Percentiles rank a stretch among this genome's conserved stretches.
These are phyloP conservation scores for Syngnathus scovelli DNA, from an alignment of 2,113 vertebrate species.

Conservation along the genomic window DNA sequence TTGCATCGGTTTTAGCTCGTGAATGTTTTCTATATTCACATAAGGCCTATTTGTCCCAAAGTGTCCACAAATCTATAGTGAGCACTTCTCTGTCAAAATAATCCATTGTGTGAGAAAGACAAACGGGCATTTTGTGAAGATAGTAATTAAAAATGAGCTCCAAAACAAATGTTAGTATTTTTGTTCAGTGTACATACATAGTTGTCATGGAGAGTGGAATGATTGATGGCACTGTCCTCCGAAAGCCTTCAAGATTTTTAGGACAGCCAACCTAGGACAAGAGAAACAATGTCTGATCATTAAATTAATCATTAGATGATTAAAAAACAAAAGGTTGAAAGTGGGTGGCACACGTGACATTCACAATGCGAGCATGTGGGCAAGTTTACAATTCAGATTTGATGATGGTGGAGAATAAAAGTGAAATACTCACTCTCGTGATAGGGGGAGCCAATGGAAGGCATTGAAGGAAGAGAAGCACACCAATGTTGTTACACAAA, in stretches of 20 bases:
- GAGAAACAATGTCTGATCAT: slow-evolving; percentile 6
- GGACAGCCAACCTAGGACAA: slow-evolving; percentile 52
- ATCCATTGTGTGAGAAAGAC: not conserved
- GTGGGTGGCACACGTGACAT: not conserved
- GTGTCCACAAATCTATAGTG: not conserved
- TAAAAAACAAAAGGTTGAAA: not conserved
- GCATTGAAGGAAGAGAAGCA: slow-evolving; percentile 84
- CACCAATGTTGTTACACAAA: slow-evolving; percentile 74
- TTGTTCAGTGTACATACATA: slow-evolving; percentile 22
- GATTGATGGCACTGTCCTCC: slow-evolving; percentile 16
- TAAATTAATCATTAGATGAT: too few relatives aligned
- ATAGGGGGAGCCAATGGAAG: slow-evolving; percentile 79
- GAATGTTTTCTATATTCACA: not conserved
- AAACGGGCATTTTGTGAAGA: not conserved
- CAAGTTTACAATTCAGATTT: too few relatives aligned
- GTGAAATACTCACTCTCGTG: slow-evolving; percentile 85
- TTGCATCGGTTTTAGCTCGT: not conserved
- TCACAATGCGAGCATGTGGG: not conserved
- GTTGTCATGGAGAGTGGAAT: slow-evolving; percentile 11
- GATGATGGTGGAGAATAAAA: slow-evolving; percentile 15
- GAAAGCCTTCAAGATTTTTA: slow-evolving; percentile 28
- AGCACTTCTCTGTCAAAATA: not conserved
- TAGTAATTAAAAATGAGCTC: not conserved
- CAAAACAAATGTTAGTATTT: slow-evolving; percentile 22
- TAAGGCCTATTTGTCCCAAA: too few relatives aligned